Base-by-base conservation (phyloP, 1,140 invertebrate genomes). In the Diuraphis noxia region DNA sequence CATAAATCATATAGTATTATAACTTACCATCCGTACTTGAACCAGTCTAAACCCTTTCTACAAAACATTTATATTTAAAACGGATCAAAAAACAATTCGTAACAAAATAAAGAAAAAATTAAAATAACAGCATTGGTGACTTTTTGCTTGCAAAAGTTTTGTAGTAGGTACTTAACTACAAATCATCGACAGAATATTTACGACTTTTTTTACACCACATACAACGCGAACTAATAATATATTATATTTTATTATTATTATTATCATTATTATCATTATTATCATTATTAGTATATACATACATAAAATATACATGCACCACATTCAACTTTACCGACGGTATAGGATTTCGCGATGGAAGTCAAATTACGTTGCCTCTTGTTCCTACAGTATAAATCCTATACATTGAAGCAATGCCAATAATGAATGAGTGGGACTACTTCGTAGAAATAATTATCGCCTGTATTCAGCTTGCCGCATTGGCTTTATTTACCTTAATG, bases 141-240 rank as follows among this genome's bases (percentile, higher is more conserved):
- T 72, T 72, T 72, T 72, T 72, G 56, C 23, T 72, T 1, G 30
- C 56, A 72, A 72, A 72, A 72, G 56, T 72, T 72, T 72, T n/a
- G 56, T 2, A 72, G 56, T n/a, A n/a, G 30, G 56, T n/a, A 72
- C 56, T 72, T 72, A 34, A 72, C 30, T 72, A 72, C 56, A 72
- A 72, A 72, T 72, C 56, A 72, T n/a, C 30, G 56, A n/a, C 56
- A 72, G 56, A 72, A 72, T 72, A 72, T 72, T 72, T 72, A 72
- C 56, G 56, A 72, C 56, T 72, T n/a, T 72, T n/a, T n/a, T 72
- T 72, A 4, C 30, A 72, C 56, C 46, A 4, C 56, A 1, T 6
- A 72, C 30, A 17, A 72, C 56, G 0, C 13, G 10, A 5, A 63
- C 56, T 63, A 63, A n/a, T 72, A 72, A n/a, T 72, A n/a, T n/a